Conservation (phyloP, 2,888 invertebrate genomes). For the Euplexia lucipara region DNA sequence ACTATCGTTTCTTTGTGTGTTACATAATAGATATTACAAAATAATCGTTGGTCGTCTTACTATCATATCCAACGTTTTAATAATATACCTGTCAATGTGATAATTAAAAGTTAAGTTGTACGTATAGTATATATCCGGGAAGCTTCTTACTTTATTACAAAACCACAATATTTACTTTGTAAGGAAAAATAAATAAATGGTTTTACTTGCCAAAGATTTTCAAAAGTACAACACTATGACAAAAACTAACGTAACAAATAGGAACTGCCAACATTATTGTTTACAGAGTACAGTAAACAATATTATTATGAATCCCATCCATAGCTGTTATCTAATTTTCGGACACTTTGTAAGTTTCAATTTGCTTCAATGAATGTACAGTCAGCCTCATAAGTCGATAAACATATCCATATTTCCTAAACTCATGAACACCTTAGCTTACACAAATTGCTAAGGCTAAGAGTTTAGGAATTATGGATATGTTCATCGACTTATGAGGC, state of each 20-base stretch:
- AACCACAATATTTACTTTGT: background rate
- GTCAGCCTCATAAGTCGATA: too few relatives aligned
- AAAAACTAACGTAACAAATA: background rate
- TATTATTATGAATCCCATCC: too few relatives aligned
- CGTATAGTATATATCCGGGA: background rate
- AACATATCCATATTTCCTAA: too few relatives aligned
- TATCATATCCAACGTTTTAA: conserved; percentile 19
- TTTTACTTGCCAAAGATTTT: background rate
- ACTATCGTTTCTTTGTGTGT: conserved; percentile 35
- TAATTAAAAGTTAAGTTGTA: conserved; percentile 8
- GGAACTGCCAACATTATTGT: background rate
- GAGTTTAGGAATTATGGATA: too few relatives aligned
- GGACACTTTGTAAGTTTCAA: background rate
- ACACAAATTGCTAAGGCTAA: too few relatives aligned
- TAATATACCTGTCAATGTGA: conserved; percentile 20
- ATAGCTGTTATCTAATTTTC: background rate
- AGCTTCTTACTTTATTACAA: background rate
- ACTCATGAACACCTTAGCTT: too few relatives aligned
- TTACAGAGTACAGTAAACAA: background rate
- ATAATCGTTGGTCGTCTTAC: conserved; percentile 24
- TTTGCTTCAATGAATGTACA: too few relatives aligned
- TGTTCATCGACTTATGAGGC: too few relatives aligned
- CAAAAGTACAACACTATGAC: background rate
- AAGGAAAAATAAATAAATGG: background rate
- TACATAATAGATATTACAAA: conserved; percentile 44